Evolutionary conservation across 1,140 invertebrate genomes (phyloP).

Genomic region (Octopus bimaculoides): DNA sequence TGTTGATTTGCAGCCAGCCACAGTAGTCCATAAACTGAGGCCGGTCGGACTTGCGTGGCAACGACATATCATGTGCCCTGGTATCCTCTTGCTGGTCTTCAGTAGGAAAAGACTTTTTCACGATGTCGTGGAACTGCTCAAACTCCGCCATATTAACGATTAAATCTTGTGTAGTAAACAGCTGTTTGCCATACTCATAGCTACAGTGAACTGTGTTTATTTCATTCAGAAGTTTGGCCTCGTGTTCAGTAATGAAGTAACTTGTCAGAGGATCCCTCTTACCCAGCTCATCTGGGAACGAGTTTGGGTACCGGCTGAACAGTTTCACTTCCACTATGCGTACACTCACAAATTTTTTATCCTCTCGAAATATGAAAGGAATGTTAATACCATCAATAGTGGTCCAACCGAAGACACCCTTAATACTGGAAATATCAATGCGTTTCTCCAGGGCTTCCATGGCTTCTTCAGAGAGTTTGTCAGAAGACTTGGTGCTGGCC

Average conservation of each 20-base stretch:
- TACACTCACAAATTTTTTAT: conserved; percentile 85
- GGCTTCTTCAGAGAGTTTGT: conserved; percentile 1
- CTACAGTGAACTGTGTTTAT: conserved; percentile 92
- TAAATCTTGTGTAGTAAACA: conserved; percentile 86
- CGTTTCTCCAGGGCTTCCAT: conserved; percentile 18
- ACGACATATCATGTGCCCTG: conserved; percentile 20
- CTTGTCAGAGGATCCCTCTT: conserved; percentile 66
- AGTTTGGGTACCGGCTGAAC: conserved; percentile 61
- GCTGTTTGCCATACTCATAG: conserved; percentile 80
- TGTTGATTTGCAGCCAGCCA: conserved; percentile 91
- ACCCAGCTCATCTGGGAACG: conserved; percentile 50
- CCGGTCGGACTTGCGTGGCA: background rate
- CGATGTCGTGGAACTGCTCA: conserved; percentile 77
- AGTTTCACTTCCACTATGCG: conserved; percentile 78
- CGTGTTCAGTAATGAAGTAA: conserved; percentile 88
- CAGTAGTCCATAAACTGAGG: conserved; percentile 68
- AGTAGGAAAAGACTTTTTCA: conserved; percentile 69
- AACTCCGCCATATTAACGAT: conserved; percentile 85
- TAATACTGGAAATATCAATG: conserved; percentile 43
- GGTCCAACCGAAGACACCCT: conserved; percentile 86
- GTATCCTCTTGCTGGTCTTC: conserved; percentile 68
- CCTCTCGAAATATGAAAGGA: conserved; percentile 80
- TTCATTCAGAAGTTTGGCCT: conserved; percentile 86
- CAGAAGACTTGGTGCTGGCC: background rate
- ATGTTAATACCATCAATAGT: conserved; percentile 80